phyloP scores from a whole-genome alignment of 92 coral and sea anemone species.

The Zoanthus gigantus region DNA sequence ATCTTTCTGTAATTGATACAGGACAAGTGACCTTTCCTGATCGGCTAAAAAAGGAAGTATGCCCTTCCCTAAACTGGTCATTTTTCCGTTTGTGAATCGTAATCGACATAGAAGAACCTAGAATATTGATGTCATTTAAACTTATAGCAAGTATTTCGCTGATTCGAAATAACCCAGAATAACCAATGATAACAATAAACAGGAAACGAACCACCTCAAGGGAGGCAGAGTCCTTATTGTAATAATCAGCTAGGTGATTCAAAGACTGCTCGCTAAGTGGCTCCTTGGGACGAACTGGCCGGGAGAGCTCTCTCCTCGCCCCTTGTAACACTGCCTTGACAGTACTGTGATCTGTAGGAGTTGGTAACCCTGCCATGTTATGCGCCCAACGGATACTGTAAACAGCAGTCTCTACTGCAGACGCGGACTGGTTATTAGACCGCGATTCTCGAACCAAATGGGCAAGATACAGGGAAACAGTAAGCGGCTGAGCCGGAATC shows the following conservation, averaged over 20 bases:
- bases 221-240: slow-evolving; percentile 15
- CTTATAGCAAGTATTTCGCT: slow-evolving; percentile 5
- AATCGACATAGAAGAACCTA: not conserved
- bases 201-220: slow-evolving; percentile 1
- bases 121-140: not conserved
- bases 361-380: not conserved
- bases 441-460: not conserved
- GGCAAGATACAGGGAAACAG: slow-evolving; percentile 4
- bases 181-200: not conserved
- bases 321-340: not conserved
- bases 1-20: not conserved
- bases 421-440: not conserved
- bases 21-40: slow-evolving; percentile 10
- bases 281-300: slow-evolving; percentile 11
- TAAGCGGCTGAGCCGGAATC: slow-evolving; percentile 9
- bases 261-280: not conserved
- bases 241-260: not conserved
- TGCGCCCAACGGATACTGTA: slow-evolving; percentile 7
- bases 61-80: slow-evolving; percentile 6
- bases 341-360: not conserved
- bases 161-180: not conserved
- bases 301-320: not conserved
- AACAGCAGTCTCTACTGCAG: slow-evolving; percentile 10
- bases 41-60: not conserved
- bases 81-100: not conserved